Evolutionary conservation across 2,888 invertebrate species (phyloP).

Genomic region (Suillia variegata): DNA sequence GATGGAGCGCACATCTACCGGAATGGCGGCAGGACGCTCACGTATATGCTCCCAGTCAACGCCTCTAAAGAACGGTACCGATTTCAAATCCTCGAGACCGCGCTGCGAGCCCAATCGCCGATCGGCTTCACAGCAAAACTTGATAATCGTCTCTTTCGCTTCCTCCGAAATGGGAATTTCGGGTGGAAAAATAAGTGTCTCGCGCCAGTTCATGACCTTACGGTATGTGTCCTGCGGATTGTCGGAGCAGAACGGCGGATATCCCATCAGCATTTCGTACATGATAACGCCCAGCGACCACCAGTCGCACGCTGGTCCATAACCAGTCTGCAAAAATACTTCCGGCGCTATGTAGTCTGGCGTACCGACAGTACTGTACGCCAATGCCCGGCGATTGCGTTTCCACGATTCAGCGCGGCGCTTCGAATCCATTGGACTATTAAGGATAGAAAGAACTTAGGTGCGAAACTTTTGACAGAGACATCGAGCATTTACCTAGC

Average conservation of each 20-base stretch:
- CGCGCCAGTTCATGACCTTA: constrained; percentile 99
- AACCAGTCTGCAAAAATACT: constrained; percentile 97
- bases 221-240: constrained; percentile 65
- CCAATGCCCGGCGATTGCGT: constrained; percentile 92
- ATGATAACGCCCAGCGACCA: constrained; percentile 99
- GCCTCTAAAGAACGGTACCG: constrained; percentile 91
- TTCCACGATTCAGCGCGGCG: constrained; percentile 99
- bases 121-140: constrained; percentile 97
- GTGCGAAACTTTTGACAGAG: background rate
- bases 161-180: constrained; percentile 99
- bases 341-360: constrained; percentile 99
- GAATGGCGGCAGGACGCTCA: constrained; percentile 97
- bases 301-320: constrained; percentile 98
- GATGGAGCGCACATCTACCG: constrained; percentile 96
- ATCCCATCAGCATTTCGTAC: constrained; percentile 99
- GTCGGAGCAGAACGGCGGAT: constrained; percentile 99
- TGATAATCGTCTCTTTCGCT: constrained; percentile 91
- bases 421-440: constrained; percentile 93
- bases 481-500: constrained; percentile 49
- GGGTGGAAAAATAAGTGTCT: constrained; percentile 97
- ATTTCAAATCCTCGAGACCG: constrained; percentile 92
- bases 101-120: constrained; percentile 87
- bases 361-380: constrained; percentile 94
- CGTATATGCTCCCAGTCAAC: constrained; percentile 99
- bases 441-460: constrained; percentile 12